A percentile compares a stretch with the other conserved stretches of the same genome.
Evolutionary conservation across 1,140 invertebrate genomes (phyloP).

Genomic region (Sminthurides bifidus): DNA sequence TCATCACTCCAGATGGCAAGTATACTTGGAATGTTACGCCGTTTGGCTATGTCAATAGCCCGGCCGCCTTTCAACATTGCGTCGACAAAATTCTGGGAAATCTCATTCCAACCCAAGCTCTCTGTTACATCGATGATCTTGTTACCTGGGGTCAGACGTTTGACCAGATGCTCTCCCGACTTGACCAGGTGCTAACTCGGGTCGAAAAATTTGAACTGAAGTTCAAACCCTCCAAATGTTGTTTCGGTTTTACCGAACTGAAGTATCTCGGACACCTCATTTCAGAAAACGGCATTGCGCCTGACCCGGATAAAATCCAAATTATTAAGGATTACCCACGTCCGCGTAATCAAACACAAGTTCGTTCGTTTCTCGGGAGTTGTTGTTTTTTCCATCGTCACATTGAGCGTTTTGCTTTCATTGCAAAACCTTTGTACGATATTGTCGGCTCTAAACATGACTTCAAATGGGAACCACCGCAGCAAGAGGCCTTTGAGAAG

Average conservation of each 20-base stretch:
- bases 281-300: conserved; percentile 33
- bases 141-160: no score
- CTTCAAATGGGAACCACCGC: conserved; percentile 15
- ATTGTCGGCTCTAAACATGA: conserved; percentile 7
- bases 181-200: no score
- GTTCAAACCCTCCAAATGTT: conserved; percentile 35
- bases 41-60: no score
- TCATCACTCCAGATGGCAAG: no score
- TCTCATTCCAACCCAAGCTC: no score
- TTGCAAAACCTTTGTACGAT: conserved; percentile 29
- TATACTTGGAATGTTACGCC: no score
- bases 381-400: conserved; percentile 36
- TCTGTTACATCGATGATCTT: no score
- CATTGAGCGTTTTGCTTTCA: conserved; percentile 34
- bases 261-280: conserved; percentile 37
- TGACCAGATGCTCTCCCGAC: no score
- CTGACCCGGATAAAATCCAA: conserved; percentile 34
- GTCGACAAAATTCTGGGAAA: no score
- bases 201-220: conserved; percentile 10
- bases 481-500: conserved; percentile 24
- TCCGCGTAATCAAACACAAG: conserved; percentile 35
- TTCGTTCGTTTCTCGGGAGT: conserved; percentile 33
- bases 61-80: no score
- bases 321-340: conserved; percentile 34
- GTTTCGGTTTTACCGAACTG: conserved; percentile 33